Conservation (phyloP, 2,797 vertebrate species). For the Mormyrops boulengeri region DNA sequence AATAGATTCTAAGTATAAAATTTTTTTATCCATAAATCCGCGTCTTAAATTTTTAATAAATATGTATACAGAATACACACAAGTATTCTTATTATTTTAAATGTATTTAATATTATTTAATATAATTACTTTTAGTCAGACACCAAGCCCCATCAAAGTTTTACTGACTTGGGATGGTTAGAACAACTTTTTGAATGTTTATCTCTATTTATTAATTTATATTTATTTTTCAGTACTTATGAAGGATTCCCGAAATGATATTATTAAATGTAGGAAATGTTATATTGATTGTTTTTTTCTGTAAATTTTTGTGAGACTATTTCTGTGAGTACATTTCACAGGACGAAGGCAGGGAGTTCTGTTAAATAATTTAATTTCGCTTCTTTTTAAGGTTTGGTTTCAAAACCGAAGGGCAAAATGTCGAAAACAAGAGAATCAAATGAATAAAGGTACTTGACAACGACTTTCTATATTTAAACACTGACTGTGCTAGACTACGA, state of each 20-base stretch:
- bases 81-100: neutral
- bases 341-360: neutral
- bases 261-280: neutral
- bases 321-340: neutral
- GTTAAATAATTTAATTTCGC: neutral
- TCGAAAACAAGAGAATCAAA: constrained; percentile 95
- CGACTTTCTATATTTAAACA: neutral
- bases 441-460: constrained; percentile 84
- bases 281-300: neutral
- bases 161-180: neutral
- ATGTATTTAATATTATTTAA: neutral
- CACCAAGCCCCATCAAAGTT: neutral
- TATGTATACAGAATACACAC: neutral
- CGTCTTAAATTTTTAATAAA: neutral
- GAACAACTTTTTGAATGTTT: neutral
- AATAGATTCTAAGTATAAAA: neutral
- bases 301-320: neutral
- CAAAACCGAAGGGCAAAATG: constrained; percentile 97
- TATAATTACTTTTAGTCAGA: neutral
- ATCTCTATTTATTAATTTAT: neutral
- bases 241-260: neutral
- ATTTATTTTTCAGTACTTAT: neutral
- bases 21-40: neutral
- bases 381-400: constrained; percentile 82
- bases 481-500: neutral